Evolutionary conservation across 2,888 invertebrate species (phyloP).

Genomic region (Dasysyrphus tricinctus): DNA sequence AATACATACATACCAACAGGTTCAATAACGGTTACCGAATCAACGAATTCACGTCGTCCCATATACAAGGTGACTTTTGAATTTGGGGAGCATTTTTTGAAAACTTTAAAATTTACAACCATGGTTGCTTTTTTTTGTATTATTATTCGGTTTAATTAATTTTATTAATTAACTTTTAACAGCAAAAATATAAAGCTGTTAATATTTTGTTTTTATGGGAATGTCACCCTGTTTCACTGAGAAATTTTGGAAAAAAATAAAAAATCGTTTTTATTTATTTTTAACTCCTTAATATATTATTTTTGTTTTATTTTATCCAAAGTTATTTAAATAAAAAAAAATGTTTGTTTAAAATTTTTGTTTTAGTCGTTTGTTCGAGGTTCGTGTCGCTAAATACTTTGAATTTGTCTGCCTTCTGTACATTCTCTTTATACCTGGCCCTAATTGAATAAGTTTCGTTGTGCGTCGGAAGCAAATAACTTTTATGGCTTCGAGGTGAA

Average conservation of each 20-base stretch:
- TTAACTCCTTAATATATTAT: background rate
- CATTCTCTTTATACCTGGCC: slow-evolving; percentile 67
- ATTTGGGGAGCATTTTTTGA: slow-evolving; percentile 95
- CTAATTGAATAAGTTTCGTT: slow-evolving; percentile 68
- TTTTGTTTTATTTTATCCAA: slow-evolving; percentile 14
- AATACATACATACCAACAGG: slow-evolving; percentile 88
- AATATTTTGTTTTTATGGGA: background rate
- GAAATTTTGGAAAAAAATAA: background rate
- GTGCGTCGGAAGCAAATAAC: slow-evolving; percentile 53
- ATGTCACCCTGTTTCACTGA: slow-evolving; percentile 33
- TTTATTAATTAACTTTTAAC: background rate
- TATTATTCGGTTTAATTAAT: slow-evolving; percentile 12
- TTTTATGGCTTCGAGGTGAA: slow-evolving; percentile 67
- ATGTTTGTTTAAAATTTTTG: slow-evolving; percentile 4
- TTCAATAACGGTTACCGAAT: slow-evolving; percentile 93
- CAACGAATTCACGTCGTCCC: slow-evolving; percentile 94
- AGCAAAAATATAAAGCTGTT: background rate
- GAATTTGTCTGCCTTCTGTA: slow-evolving; percentile 28
- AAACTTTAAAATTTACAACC: slow-evolving; percentile 96
- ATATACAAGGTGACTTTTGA: slow-evolving; percentile 93
- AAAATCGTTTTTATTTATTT: background rate
- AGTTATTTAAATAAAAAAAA: slow-evolving; percentile 18
- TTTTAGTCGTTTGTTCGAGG: slow-evolving; percentile 65
- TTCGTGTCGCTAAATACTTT: slow-evolving; percentile 74
- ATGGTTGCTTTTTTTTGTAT: slow-evolving; percentile 83